Base-by-base conservation (phyloP, 1,140 invertebrate species). In the Grapholita molesta region DNA sequence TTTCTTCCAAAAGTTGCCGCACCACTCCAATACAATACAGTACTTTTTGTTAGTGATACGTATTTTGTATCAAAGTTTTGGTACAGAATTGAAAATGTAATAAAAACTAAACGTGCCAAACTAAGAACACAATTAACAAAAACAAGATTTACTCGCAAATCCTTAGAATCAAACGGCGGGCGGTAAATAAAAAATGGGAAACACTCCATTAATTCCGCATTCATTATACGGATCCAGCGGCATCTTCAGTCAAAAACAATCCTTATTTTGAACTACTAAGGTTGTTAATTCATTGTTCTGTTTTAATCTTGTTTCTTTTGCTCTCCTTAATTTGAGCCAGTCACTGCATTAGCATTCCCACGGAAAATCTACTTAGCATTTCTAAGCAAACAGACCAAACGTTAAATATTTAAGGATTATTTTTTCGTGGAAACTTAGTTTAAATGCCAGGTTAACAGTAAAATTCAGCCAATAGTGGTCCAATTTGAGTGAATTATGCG, bases 301-400 rank as follows among this genome's bases (percentile, higher is more conserved):
- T 15, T n/a, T 61, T 73, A 76, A 71, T 69, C 69, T 75, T 73
- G 38, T 42, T 75, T 76, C 80, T 76, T 77, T 73, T 70, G 70
- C 67, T 67, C 55, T 57, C 70, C 80, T 83, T 80, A 83, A 83
- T 85, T 85, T 78, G 70, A 69, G 42, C 74, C 77, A 32, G 67
- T 32, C 71, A 66, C 72, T 61, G 69, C 70, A 86, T 86, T 86
- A 86, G 76, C 79, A 78, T 81, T 80, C 77, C 70, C 61, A 66
- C 68, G 70, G 74, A 70, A 71, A 88, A 85, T 84, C 86, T 77
- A 74, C 76, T 88, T 86, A 82, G 73, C 77, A 80, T 78, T 82
- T 81, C 75, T 76, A 74, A 77, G 74, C 72, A 80, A 79, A 80
- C 79, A 86, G 83, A 85, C 76, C 38, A 42, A 42, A 42, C 38